Conservation (phyloP, 2,113 vertebrate species). For the Trinectes maculatus region DNA sequence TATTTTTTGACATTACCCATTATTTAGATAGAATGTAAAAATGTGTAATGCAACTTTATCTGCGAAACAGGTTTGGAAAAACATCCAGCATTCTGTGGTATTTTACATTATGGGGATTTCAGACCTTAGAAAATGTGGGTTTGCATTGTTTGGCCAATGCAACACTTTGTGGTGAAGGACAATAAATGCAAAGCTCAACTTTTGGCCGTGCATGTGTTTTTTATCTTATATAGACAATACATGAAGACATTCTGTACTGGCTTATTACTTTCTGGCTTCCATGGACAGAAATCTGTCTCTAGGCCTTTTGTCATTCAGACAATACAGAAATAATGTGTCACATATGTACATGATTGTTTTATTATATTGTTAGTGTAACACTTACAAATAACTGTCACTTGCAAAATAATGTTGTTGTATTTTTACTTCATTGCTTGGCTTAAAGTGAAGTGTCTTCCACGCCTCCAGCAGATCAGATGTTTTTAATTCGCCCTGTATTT, state of each 20-base stretch:
- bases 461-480: conserved; percentile 23
- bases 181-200: not conserved
- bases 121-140: not conserved
- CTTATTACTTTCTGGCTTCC: too few species aligned
- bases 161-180: not conserved
- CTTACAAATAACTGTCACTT: not conserved
- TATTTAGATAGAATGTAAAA: too few species aligned
- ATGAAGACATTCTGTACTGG: too few species aligned
- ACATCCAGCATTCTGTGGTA: too few species aligned
- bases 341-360: not conserved
- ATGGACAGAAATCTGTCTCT: too few species aligned
- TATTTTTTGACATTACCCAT: not conserved
- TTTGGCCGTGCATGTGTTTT: too few species aligned
- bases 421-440: not conserved
- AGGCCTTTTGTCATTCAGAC: not conserved
- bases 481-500: not conserved
- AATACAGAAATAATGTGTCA: conserved; percentile 13
- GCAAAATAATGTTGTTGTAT: not conserved
- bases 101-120: not conserved
- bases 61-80: not conserved
- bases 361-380: not conserved
- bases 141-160: not conserved
- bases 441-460: not conserved
- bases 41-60: not conserved
- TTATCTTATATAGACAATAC: too few species aligned